These are phyloP conservation scores for Anastrepha obliqua DNA, from an alignment of 1,140 invertebrate species.

Conservation along the genomic window DNA sequence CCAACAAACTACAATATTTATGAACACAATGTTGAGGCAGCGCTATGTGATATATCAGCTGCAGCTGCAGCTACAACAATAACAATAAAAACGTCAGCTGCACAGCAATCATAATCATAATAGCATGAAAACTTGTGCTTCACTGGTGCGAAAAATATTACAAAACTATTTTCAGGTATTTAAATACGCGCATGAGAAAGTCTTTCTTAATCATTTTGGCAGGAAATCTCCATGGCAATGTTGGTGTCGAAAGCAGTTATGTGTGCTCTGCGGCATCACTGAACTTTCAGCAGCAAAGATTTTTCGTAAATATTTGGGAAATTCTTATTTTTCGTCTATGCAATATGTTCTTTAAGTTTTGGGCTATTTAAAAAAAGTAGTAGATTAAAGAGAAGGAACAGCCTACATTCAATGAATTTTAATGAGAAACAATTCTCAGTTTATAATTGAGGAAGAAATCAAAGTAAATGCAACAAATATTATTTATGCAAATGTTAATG, in stretches of 20 bases:
- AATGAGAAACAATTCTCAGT: too few species aligned
- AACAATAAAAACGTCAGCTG: not conserved
- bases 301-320: too few species aligned
- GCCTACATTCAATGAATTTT: too few species aligned
- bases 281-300: too few species aligned
- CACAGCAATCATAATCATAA: not conserved
- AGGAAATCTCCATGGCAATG: not conserved
- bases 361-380: too few species aligned
- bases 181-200: not conserved
- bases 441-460: too few species aligned
- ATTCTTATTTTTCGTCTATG: too few species aligned
- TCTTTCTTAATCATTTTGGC: not conserved
- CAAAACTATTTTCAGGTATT: slow-evolving; percentile 42
- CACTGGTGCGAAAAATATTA: not conserved
- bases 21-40: slow-evolving; percentile 16
- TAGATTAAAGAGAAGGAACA: too few species aligned
- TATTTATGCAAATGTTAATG: too few species aligned
- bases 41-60: slow-evolving; percentile 15
- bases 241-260: not conserved
- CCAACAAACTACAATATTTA: slow-evolving; percentile 25
- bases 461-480: too few species aligned
- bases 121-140: slow-evolving; percentile 4
- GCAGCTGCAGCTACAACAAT: not conserved
- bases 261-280: not conserved
- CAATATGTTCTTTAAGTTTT: too few species aligned